Conservation (phyloP, 2,113 vertebrate genomes). For the Rhinichthys klamathensis region DNA sequence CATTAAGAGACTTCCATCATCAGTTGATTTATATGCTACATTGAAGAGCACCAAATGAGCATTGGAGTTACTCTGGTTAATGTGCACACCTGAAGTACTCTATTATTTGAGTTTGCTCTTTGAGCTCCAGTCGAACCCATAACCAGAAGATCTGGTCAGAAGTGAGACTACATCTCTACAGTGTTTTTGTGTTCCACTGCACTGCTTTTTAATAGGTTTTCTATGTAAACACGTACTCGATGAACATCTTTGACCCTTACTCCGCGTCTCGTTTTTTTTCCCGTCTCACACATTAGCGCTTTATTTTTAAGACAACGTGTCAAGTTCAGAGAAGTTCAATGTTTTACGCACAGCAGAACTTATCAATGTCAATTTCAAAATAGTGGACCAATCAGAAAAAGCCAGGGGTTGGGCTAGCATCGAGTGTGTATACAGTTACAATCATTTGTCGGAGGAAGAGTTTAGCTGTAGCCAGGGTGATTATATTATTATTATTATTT, state of each 20-base stretch:
- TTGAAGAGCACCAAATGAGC: background rate
- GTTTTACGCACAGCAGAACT: background rate
- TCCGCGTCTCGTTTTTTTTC: background rate
- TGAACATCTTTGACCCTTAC: background rate
- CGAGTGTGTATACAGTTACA: too few relatives aligned
- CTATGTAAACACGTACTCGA: background rate
- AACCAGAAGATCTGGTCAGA: background rate
- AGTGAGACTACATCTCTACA: background rate
- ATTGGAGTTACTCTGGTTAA: constrained; percentile 16
- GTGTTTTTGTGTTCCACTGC: background rate
- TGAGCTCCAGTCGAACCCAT: background rate
- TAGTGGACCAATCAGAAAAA: too few relatives aligned
- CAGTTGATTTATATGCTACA: background rate
- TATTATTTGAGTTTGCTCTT: background rate
- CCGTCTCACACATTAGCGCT: background rate
- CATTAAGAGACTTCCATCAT: constrained; percentile 8
- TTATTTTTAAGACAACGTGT: background rate
- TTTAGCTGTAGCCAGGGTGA: background rate
- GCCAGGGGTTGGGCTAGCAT: too few relatives aligned
- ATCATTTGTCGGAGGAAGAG: too few relatives aligned
- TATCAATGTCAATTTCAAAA: too few relatives aligned
- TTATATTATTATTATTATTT: background rate
- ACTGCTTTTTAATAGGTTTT: background rate
- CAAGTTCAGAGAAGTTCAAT: background rate
- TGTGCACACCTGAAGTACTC: constrained; percentile 29